Percentiles rank a stretch among this genome's conserved stretches.
Conservation (phyloP, 2,797 vertebrate species). For the Threskiornis aethiopicus region DNA sequence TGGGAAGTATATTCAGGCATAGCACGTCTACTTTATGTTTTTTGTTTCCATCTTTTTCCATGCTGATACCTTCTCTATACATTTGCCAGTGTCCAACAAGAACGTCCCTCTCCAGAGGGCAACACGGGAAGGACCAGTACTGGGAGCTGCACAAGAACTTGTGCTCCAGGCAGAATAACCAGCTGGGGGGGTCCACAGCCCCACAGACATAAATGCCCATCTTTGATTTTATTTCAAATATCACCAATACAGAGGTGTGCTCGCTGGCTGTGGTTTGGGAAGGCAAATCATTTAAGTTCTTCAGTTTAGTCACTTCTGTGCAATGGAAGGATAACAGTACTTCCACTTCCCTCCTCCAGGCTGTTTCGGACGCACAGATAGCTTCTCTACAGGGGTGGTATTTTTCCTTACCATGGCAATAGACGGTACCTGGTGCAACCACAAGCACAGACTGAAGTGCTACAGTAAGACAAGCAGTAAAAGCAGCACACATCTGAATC, state of each 20-base stretch:
- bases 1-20: background rate
- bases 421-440: background rate
- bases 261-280: background rate
- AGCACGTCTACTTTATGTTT: background rate
- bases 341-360: background rate
- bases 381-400: background rate
- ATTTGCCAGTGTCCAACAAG: background rate
- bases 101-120: background rate
- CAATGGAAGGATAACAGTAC: background rate
- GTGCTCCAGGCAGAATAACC: background rate
- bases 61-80: background rate
- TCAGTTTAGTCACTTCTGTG: background rate
- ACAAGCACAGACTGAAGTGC: background rate
- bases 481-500: background rate
- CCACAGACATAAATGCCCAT: background rate
- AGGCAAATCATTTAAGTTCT: background rate
- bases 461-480: background rate
- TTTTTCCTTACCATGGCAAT: background rate
- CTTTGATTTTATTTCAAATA: background rate
- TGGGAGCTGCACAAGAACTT: fast-evolving
- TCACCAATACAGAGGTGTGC: background rate
- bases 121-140: background rate
- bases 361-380: background rate
- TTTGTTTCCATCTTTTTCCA: background rate
- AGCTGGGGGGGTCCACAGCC: background rate